These are phyloP conservation scores for Zaprionus bogoriensis DNA, from an alignment of 2,888 invertebrate species.

Conservation along the genomic window DNA sequence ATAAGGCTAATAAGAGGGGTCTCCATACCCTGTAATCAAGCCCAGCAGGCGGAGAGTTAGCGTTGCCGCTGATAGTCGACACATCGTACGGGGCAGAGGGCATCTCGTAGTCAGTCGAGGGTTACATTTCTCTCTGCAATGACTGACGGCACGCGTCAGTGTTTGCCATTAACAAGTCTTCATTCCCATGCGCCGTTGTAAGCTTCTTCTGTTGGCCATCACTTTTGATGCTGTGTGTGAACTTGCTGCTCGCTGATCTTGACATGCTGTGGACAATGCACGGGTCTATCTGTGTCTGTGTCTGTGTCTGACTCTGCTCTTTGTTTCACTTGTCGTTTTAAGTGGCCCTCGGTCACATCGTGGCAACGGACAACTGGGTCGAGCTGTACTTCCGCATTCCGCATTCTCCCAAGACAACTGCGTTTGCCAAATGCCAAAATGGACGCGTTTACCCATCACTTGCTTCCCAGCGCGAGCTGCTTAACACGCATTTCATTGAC, in stretches of 20 bases:
- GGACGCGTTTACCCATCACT: conserved; percentile 25
- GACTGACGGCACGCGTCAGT: not conserved
- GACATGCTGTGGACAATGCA: conserved; percentile 38
- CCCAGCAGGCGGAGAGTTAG: too few species aligned
- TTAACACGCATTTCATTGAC: conserved; percentile 54
- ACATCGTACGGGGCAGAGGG: not conserved
- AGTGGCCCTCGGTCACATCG: too few species aligned
- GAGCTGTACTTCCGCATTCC: conserved; percentile 24
- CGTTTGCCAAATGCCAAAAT: conserved; percentile 41
- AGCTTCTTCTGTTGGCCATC: not conserved
- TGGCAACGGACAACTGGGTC: conserved; percentile 6
- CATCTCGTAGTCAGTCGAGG: not conserved
- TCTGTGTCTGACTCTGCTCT: not conserved
- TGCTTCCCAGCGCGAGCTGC: too few species aligned
- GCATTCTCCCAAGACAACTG: conserved; percentile 5
- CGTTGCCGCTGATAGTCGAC: too few species aligned
- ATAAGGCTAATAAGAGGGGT: conserved; percentile 13
- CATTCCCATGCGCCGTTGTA: conserved; percentile 1
- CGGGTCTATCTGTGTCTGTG: too few species aligned
- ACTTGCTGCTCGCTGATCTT: conserved; percentile 36
- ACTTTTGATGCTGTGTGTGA: too few species aligned
- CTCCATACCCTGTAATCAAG: conserved; percentile 20
- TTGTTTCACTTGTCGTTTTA: too few species aligned
- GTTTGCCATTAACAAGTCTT: conserved; percentile 5
- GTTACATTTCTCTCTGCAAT: too few species aligned